Evolutionary conservation across 64 coral and sea anemone species (phyloP).

Genomic region (Orbicella faveolata): DNA sequence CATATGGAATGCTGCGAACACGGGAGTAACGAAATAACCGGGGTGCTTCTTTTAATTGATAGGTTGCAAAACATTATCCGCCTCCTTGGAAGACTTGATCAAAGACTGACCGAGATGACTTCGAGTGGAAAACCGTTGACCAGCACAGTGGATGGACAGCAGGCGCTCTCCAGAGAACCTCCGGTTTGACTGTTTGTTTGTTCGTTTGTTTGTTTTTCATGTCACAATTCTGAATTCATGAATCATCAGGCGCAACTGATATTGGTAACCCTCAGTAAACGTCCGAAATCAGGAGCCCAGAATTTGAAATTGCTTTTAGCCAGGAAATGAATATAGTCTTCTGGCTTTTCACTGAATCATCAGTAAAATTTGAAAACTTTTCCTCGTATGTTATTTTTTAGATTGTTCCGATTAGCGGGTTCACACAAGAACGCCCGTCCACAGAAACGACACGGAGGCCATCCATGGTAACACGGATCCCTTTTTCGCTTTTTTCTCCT

Average conservation of each 20-base stretch:
- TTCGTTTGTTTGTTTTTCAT: too few species aligned
- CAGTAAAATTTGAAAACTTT: not conserved
- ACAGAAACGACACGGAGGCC: not conserved
- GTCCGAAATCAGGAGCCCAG: not conserved
- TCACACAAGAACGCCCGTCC: not conserved
- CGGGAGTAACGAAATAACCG: too few species aligned
- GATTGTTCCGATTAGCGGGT: not conserved
- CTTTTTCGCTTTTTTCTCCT: not conserved
- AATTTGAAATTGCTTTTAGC: too few species aligned
- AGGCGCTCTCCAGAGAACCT: constrained; percentile 27
- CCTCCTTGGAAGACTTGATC: constrained; percentile 56
- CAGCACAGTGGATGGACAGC: not conserved
- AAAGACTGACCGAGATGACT: constrained; percentile 35
- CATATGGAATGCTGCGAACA: too few species aligned
- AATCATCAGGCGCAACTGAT: too few species aligned
- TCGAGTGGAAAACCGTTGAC: not conserved
- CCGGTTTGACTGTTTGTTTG: not conserved
- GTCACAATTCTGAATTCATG: too few species aligned
- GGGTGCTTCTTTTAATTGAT: not conserved
- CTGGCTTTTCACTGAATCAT: too few species aligned
- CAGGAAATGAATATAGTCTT: too few species aligned
- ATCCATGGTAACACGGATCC: not conserved
- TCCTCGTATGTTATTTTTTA: not conserved
- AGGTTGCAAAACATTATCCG: constrained; percentile 70
- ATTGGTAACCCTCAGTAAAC: too few species aligned